Evolutionary conservation across 2,113 vertebrate species (phyloP), one percentile per base, ranked within the genome.

Genomic region (Athene noctua): DNA sequence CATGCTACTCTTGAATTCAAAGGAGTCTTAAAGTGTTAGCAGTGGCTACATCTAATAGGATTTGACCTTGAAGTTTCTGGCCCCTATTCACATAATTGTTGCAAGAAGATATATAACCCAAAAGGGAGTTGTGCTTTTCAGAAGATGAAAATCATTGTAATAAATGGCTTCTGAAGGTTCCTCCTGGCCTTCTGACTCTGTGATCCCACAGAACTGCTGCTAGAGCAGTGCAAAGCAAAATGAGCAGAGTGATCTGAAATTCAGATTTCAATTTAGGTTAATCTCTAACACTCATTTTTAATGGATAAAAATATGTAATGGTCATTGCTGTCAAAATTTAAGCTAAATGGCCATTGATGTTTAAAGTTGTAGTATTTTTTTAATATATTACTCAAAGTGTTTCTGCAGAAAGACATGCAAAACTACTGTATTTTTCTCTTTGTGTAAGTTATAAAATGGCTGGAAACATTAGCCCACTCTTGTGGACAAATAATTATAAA

Each of bases 51-150:
- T 91, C 67, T 63, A 86, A 78, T 15, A 95, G 55, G 52, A 55
- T 71, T 78, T 96, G 90, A 88, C 92, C 92, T 84, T 78, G 32
- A 42, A 66, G 47, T 71, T 88, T 89, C 80, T 95, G 86, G 63
- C 63, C 59, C 52, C 42, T 46, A 47, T 70, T 91, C 91, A 74
- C 25, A 9, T 80, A 91, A 94, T 62, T 91, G 61, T 90, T 91
- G 65, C 1, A 6, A 65, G 57, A 92, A 72, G 88, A 88, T 65
- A 40, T n/a, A 79, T 88, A 73, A 82, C 19, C 19, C 8, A 8
- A 80, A 67, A 94, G 88, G 80, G 86, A 92, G 55, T 21, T 80
- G 46, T 62, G 68, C 75, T 86, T 86, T 94, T 86, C 72, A 75
- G 86, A 84, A 78, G 61, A 92, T 61, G 67, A 88, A 95, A 91